Evolutionary conservation across 2,888 invertebrate genomes (phyloP).

Genomic region (Laspeyria flexula): DNA sequence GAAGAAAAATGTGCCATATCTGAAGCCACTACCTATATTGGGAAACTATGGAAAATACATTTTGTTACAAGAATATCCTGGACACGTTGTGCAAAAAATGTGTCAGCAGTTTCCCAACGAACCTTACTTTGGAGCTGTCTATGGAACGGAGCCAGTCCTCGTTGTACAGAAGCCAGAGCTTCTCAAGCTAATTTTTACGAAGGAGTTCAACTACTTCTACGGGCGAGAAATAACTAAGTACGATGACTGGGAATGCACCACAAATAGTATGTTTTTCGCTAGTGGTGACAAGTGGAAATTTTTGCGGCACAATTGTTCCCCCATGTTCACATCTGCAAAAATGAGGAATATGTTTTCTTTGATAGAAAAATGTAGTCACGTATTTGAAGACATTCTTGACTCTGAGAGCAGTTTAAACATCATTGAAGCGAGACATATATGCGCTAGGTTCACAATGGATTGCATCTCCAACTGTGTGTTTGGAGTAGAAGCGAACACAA

Average conservation of each 20-base stretch:
- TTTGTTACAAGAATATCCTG: constrained; percentile 42
- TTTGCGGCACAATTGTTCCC: constrained; percentile 60
- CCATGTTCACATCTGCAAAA: constrained; percentile 63
- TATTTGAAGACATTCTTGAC: constrained; percentile 51
- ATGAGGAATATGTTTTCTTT: constrained; percentile 68
- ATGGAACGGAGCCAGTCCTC: constrained; percentile 62
- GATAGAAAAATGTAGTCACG: constrained; percentile 49
- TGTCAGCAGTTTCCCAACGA: constrained; percentile 50
- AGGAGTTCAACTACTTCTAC: constrained; percentile 62
- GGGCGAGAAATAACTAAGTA: constrained; percentile 58
- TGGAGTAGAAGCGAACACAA: constrained; percentile 40
- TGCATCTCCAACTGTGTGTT: constrained; percentile 52
- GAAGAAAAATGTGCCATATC: constrained; percentile 49
- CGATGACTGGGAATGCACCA: constrained; percentile 46
- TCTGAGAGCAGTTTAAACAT: constrained; percentile 22
- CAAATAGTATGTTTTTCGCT: constrained; percentile 55
- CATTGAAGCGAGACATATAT: constrained; percentile 41
- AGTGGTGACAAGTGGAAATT: constrained; percentile 65
- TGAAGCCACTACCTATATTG: constrained; percentile 51
- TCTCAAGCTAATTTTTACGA: constrained; percentile 54
- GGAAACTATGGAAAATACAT: constrained; percentile 61
- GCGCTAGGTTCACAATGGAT: constrained; percentile 61
- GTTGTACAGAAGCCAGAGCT: constrained; percentile 58
- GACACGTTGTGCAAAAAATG: constrained; percentile 43
- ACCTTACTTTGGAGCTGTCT: constrained; percentile 63